A percentile compares a stretch with the other conserved stretches of the same genome.
phyloP scores from a whole-genome alignment of 2,797 vertebrate genomes.

The Helarctos malayanus region DNA sequence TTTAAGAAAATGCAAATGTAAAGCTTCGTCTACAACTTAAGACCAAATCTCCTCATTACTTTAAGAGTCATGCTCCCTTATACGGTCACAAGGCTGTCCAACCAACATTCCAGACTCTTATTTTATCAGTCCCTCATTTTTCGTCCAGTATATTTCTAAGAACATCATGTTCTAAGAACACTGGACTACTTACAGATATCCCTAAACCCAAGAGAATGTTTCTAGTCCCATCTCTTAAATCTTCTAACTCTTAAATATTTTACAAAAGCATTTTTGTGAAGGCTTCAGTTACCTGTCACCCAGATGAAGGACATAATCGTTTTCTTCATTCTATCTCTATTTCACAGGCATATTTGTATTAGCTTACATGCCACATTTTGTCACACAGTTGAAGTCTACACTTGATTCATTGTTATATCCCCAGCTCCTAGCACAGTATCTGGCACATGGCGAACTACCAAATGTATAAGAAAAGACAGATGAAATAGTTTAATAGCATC shows the following conservation, averaged over 20 bases:
- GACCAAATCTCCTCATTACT: not conserved
- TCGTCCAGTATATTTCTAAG: not conserved
- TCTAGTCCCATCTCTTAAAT: not conserved
- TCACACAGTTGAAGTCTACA: not conserved
- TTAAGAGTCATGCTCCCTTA: not conserved
- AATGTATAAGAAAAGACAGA: not conserved
- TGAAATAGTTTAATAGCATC: not conserved
- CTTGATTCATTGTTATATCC: not conserved
- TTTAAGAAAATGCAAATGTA: not conserved
- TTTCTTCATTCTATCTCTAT: not conserved
- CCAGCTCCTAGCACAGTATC: not conserved
- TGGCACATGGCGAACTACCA: not conserved
- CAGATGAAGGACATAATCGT: not conserved
- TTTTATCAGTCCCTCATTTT: not conserved
- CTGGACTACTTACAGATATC: not conserved
- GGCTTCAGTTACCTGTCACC: not conserved
- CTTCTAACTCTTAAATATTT: constrained; percentile 20
- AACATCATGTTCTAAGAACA: not conserved
- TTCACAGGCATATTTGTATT: not conserved
- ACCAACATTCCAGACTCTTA: not conserved
- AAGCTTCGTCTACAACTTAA: not conserved
- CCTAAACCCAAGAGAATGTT: not conserved
- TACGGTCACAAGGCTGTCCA: not conserved
- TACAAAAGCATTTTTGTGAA: not conserved
- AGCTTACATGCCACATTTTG: not conserved